These are phyloP conservation scores for Bombycilla garrulus DNA, from an alignment of 2,113 vertebrate species.

Conservation along the genomic window DNA sequence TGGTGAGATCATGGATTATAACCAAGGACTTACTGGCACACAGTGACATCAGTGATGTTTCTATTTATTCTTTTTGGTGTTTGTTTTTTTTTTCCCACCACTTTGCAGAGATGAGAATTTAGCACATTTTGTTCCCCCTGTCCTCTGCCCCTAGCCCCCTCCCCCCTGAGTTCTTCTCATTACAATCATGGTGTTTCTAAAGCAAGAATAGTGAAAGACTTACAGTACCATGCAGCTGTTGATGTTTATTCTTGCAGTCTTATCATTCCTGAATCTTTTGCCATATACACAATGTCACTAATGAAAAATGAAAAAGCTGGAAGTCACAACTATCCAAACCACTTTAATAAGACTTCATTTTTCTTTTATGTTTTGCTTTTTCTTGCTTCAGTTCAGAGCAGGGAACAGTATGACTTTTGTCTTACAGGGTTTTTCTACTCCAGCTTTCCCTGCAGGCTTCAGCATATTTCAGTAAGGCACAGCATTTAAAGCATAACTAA, in stretches of 20 bases:
- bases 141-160: not conserved
- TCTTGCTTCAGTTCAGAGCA: not conserved
- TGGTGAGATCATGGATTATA: not conserved
- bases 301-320: not conserved
- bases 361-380: no score
- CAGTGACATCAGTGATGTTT: not conserved
- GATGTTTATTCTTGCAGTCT: not conserved
- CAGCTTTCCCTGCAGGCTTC: not conserved
- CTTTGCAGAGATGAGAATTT: not conserved
- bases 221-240: not conserved
- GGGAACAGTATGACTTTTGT: not conserved
- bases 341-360: not conserved
- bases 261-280: not conserved
- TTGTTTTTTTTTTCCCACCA: not conserved
- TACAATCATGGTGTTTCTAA: not conserved
- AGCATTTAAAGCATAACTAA: not conserved
- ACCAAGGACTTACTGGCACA: not conserved
- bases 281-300: not conserved
- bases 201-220: not conserved
- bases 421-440: not conserved
- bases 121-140: fast-evolving
- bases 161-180: not conserved
- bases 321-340: not conserved
- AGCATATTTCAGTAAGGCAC: not conserved
- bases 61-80: not conserved